Evolutionary conservation across 23 tunicate species (phyloP), one percentile per base, ranked within the genome.

Genomic region (Styela plicata): DNA sequence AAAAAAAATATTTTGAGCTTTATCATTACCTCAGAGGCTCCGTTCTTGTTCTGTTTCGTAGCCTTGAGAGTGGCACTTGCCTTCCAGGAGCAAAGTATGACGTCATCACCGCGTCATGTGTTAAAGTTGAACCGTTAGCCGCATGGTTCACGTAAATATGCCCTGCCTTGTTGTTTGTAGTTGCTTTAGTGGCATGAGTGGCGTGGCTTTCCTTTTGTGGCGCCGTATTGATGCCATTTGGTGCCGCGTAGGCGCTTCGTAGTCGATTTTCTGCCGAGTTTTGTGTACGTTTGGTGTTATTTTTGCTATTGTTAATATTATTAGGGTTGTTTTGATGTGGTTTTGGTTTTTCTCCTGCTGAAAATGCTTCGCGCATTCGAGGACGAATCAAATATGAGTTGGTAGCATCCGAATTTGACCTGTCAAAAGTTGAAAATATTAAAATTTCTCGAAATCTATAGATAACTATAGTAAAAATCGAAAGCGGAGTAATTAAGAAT

Each of bases 81-180:
- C 53, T 76, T 18, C 66, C 81, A 20, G 81, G 81, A 24, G 81
- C 33, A 2, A 76, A 76, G 23, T 36, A 76, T 0, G 81, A 36
- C 17, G 32, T 44, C 64, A 44, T 44, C 23, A 53, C 64, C 31
- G 66, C 81, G 64, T 53, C 66, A 44, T 53, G 52, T 0, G 32
- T 44, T 13, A 36, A 23, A 7, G 33, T 7, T 33, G 81, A 29
- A 28, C 27, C n/a, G 10, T 25, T 36, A 7, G 57, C 57, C 7
- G 57, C 57, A 44, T 53, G 81, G 81, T 44, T 67, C 22, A 67
- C 31, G 2, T 67, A 67, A 18, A 67, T 67, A 25, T 67, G 30
- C 22, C 71, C 71, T 16, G 71, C 19, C 23, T 67, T 67, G 30
- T 67, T 29, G 71, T 22, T 67, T 29, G 22, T 67, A 18, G 24